Percentiles rank a stretch among this genome's conserved stretches.
phyloP scores from a whole-genome alignment of 2,797 vertebrate genomes.

The Propithecus perrieri region DNA sequence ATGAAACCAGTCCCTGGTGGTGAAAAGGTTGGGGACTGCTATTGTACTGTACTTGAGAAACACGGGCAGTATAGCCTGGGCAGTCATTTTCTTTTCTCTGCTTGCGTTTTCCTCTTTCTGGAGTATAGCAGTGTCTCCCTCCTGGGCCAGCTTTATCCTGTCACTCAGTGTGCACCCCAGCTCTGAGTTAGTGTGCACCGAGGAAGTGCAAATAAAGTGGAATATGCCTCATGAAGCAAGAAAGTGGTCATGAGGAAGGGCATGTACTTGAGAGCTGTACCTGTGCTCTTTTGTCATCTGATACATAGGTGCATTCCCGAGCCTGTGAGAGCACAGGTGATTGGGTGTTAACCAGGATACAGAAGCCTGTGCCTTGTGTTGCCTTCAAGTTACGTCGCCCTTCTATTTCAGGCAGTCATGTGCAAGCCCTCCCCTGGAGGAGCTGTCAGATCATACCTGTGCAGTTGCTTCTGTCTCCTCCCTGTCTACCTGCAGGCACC shows the following conservation, averaged over 20 bases:
- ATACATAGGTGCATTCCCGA: not conserved
- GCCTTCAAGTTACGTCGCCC: too few species aligned
- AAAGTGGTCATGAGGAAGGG: not conserved
- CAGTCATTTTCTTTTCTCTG: not conserved
- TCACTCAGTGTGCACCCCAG: not conserved
- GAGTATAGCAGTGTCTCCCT: not conserved
- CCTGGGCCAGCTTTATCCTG: not conserved
- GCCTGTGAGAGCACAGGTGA: not conserved
- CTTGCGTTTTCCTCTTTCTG: not conserved
- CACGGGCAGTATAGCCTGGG: rapidly evolving
- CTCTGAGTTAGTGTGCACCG: rapidly evolving
- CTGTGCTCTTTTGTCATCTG: not conserved
- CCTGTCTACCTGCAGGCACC: not conserved
- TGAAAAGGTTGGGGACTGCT: too few species aligned
- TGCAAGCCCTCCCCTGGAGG: not conserved
- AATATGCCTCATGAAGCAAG: not conserved
- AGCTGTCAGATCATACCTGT: not conserved
- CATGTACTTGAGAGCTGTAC: not conserved
- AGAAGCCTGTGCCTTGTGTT: rapidly evolving
- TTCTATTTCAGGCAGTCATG: not conserved
- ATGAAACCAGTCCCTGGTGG: too few species aligned
- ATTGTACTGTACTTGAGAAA: rapidly evolving
- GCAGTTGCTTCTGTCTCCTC: not conserved
- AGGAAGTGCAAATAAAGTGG: not conserved
- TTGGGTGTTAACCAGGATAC: not conserved